Percentiles rank a stretch among this genome's conserved stretches.
phyloP scores from a whole-genome alignment of 2,113 vertebrate genomes.

The Myrmecophaga tridactyla region DNA sequence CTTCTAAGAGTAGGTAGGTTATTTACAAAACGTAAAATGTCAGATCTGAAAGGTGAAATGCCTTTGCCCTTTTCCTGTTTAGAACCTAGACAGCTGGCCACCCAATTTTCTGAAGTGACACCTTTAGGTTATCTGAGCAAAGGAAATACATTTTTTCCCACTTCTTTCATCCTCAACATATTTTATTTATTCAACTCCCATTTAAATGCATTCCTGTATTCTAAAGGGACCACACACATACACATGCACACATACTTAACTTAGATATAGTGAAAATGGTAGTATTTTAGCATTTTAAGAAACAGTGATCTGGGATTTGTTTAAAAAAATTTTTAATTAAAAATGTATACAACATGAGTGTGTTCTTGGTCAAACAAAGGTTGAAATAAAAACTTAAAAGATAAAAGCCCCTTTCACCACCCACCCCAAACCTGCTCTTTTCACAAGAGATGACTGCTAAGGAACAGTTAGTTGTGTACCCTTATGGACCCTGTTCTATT shows the following conservation, averaged over 20 bases:
- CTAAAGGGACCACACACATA: not conserved
- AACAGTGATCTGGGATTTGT: not conserved
- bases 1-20: not conserved
- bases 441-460: not conserved
- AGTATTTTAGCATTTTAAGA: not conserved
- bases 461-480: not conserved
- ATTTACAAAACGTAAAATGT: not conserved
- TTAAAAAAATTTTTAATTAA: not conserved
- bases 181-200: not conserved
- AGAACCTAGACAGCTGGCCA: not conserved
- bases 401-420: not conserved
- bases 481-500: not conserved
- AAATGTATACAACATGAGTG: not conserved
- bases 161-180: not conserved
- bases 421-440: not conserved
- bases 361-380: constrained; percentile 1
- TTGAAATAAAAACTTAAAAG: not conserved
- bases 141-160: not conserved
- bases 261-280: not conserved
- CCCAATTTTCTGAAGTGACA: not conserved
- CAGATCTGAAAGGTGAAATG: not conserved
- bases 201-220: not conserved
- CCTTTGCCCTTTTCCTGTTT: not conserved
- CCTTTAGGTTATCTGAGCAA: not conserved
- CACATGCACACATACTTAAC: not conserved